Conservation (phyloP, 2,888 invertebrate genomes). For the Nowickia ferox region DNA sequence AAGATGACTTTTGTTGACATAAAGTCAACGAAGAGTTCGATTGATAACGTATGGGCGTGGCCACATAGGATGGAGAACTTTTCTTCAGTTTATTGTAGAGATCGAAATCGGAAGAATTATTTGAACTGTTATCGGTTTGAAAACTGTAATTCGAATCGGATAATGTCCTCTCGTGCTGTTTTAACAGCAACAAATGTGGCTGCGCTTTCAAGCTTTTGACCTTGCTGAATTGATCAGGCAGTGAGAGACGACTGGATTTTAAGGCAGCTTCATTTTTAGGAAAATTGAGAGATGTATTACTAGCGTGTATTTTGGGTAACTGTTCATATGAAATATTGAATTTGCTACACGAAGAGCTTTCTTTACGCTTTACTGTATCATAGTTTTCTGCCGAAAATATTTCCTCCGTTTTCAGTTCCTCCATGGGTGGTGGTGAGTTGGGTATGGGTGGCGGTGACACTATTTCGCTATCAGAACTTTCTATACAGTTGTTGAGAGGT, state of each 20-base stretch:
- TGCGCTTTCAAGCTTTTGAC: slow-evolving; percentile 72
- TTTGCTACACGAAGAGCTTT: slow-evolving; percentile 77
- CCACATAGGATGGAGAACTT: slow-evolving; percentile 79
- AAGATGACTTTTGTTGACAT: slow-evolving; percentile 71
- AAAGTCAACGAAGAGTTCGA: slow-evolving; percentile 80
- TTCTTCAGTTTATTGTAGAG: slow-evolving; percentile 82
- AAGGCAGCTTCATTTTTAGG: slow-evolving; percentile 78
- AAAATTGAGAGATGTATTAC: slow-evolving; percentile 81
- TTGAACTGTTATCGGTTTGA: slow-evolving; percentile 82
- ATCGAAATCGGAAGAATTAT: slow-evolving; percentile 82
- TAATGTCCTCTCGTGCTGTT: slow-evolving; percentile 80
- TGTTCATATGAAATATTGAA: slow-evolving; percentile 81
- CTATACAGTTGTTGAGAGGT: slow-evolving; percentile 87
- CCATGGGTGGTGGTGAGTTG: slow-evolving; percentile 86
- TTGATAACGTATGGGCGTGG: slow-evolving; percentile 78
- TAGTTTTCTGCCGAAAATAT: slow-evolving; percentile 83
- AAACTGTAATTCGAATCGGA: slow-evolving; percentile 83
- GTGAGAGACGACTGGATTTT: slow-evolving; percentile 81
- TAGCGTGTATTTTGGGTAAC: slow-evolving; percentile 82
- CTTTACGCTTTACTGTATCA: slow-evolving; percentile 82
- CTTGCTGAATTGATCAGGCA: slow-evolving; percentile 82
- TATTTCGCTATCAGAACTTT: slow-evolving; percentile 92
- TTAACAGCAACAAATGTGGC: slow-evolving; percentile 74
- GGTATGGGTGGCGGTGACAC: slow-evolving; percentile 91
- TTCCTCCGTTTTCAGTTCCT: slow-evolving; percentile 87